Percentiles rank a stretch among this genome's conserved stretches.
Evolutionary conservation across 2,888 invertebrate genomes (phyloP).

Genomic region (Euspilapteryx auroguttella): DNA sequence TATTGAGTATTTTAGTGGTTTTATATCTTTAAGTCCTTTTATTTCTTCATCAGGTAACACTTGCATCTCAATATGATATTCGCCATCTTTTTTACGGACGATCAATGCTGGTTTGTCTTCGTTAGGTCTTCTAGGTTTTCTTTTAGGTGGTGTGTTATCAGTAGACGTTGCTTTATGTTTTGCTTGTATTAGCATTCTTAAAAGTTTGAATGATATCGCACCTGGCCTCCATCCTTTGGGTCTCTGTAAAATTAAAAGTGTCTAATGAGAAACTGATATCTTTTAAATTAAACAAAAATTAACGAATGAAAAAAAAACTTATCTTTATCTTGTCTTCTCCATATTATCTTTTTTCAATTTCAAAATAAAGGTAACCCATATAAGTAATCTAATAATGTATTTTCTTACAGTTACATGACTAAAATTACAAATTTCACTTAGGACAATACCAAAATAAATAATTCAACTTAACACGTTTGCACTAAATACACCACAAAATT

Average conservation of each 20-base stretch:
- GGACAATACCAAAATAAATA: conserved; percentile 21
- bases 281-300: too few relatives aligned
- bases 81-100: conserved; percentile 28
- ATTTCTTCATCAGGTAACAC: conserved; percentile 13
- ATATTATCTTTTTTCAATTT: too few relatives aligned
- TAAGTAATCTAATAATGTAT: too few relatives aligned
- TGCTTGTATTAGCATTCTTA: conserved; percentile 25
- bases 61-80: conserved; percentile 35
- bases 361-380: too few relatives aligned
- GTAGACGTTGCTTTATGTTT: conserved; percentile 15
- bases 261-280: background rate
- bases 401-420: too few relatives aligned
- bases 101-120: conserved; percentile 30
- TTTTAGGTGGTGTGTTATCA: conserved; percentile 13
- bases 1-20: conserved; percentile 31
- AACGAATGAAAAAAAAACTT: too few relatives aligned
- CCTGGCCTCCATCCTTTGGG: conserved; percentile 40
- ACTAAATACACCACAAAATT: conserved; percentile 15
- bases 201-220: conserved; percentile 31
- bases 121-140: conserved; percentile 19
- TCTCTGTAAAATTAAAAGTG: conserved; percentile 14
- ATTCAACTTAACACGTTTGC: conserved; percentile 12
- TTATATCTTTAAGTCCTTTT: conserved; percentile 11
- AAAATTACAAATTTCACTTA: conserved; percentile 34
- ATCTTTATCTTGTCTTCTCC: too few relatives aligned